Conservation (phyloP, 2,113 vertebrate species). For the Cheirogaleus medius region DNA sequence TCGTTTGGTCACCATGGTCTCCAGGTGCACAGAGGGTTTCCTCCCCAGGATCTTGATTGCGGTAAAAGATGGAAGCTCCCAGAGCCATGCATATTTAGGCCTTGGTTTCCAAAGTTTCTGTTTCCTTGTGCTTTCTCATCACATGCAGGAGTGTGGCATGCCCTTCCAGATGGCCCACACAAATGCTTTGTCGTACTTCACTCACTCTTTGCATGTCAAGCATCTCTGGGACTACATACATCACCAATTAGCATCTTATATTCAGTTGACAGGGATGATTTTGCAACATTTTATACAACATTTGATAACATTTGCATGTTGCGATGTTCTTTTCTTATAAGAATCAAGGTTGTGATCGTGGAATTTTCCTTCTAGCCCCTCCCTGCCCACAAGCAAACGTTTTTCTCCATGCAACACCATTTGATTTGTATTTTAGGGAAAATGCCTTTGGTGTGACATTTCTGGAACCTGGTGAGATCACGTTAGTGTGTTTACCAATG, state of each 20-base stretch:
- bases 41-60: slow-evolving; percentile 64
- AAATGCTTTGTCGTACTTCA: slow-evolving; percentile 87
- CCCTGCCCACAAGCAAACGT: not conserved
- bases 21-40: not conserved
- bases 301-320: slow-evolving; percentile 81
- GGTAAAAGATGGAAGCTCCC: slow-evolving; percentile 69
- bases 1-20: not conserved
- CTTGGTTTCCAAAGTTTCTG: slow-evolving; percentile 82
- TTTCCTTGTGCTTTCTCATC: slow-evolving; percentile 86
- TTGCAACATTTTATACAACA: slow-evolving; percentile 80
- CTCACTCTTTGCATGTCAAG: slow-evolving; percentile 89
- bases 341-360: not conserved
- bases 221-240: slow-evolving; percentile 88
- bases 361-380: not conserved
- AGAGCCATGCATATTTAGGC: slow-evolving; percentile 83
- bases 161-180: slow-evolving; percentile 89
- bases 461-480: not conserved
- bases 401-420: not conserved
- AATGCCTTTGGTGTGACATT: not conserved
- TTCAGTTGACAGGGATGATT: slow-evolving; percentile 84
- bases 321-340: slow-evolving; percentile 56
- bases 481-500: not conserved
- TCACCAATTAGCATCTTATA: slow-evolving; percentile 88
- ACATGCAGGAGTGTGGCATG: slow-evolving; percentile 79
- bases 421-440: slow-evolving; percentile 6